A percentile compares a stretch with the other conserved stretches of the same genome.
phyloP scores from a whole-genome alignment of 2,113 vertebrate species.

The Cottus gobio region DNA sequence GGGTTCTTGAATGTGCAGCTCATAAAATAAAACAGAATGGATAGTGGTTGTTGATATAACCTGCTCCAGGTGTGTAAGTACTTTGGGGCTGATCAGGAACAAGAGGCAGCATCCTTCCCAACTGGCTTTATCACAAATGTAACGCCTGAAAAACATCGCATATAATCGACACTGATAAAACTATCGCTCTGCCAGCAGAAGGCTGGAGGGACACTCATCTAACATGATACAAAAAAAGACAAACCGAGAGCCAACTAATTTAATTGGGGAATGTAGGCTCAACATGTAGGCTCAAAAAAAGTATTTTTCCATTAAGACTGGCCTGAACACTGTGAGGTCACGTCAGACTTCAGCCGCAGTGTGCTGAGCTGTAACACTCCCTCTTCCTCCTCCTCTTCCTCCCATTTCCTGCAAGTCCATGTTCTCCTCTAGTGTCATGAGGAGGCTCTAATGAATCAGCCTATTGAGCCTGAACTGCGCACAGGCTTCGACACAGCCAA shows the following conservation, averaged over 20 bases:
- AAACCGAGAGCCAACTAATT: neutral
- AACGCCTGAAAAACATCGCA: neutral
- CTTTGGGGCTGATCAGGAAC: neutral
- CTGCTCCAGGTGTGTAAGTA: neutral
- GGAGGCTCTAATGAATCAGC: conserved; percentile 69
- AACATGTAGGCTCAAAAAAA: neutral
- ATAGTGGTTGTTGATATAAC: neutral
- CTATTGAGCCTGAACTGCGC: conserved; percentile 66
- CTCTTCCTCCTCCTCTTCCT: conserved; percentile 11
- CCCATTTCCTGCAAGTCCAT: conserved; percentile 46
- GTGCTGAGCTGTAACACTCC: conserved; percentile 37
- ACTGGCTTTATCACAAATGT: neutral
- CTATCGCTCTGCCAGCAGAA: neutral
- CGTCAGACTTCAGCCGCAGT: conserved; percentile 33
- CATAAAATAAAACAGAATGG: neutral
- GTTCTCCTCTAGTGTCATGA: conserved; percentile 67
- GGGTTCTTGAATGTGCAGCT: neutral
- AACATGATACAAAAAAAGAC: neutral
- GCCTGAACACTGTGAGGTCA: conserved; percentile 48
- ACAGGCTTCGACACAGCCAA: conserved; percentile 61
- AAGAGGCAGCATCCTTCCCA: neutral
- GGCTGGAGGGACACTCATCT: no score
- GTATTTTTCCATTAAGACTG: conserved; percentile 3
- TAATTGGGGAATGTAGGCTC: neutral
- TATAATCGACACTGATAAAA: neutral